These are phyloP conservation scores for Panopea generosa DNA, from an alignment of 2,888 invertebrate species.

Conservation along the genomic window DNA sequence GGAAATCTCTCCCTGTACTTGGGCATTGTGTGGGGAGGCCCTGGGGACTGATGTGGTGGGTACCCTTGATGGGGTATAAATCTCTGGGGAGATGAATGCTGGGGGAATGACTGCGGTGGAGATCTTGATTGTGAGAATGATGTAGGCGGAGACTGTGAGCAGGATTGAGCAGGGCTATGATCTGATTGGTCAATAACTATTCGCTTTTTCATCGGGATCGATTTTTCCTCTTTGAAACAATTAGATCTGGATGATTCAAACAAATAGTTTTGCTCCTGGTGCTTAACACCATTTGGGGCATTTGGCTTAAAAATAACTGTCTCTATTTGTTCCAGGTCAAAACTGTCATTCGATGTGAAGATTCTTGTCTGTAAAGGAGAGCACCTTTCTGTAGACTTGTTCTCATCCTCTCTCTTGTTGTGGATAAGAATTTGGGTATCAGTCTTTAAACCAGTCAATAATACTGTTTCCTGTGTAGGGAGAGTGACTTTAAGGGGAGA, in stretches of 20 bases:
- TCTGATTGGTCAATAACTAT: conserved; percentile 53
- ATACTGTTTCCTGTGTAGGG: conserved; percentile 73
- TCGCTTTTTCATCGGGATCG: conserved; percentile 62
- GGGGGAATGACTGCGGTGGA: conserved; percentile 19
- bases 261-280: conserved; percentile 12
- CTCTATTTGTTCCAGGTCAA: conserved; percentile 40
- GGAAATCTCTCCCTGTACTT: conserved; percentile 53
- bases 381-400: conserved; percentile 41
- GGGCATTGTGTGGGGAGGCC: conserved; percentile 28
- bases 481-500: conserved; percentile 75
- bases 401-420: conserved; percentile 45
- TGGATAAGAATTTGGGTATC: conserved; percentile 76
- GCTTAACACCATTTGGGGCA: conserved; percentile 11
- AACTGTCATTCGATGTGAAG: conserved; percentile 43
- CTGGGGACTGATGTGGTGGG: background rate
- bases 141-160: conserved; percentile 28
- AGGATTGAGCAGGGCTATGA: conserved; percentile 21
- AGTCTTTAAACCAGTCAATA: conserved; percentile 73
- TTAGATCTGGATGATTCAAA: conserved; percentile 35
- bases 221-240: conserved; percentile 61
- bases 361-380: conserved; percentile 50
- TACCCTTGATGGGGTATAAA: conserved; percentile 22
- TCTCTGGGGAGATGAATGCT: conserved; percentile 28
- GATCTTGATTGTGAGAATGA: conserved; percentile 33
- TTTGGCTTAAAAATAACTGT: conserved; percentile 29